Evolutionary conservation across 2,113 vertebrate genomes (phyloP).

Genomic region (Vireo altiloquus): DNA sequence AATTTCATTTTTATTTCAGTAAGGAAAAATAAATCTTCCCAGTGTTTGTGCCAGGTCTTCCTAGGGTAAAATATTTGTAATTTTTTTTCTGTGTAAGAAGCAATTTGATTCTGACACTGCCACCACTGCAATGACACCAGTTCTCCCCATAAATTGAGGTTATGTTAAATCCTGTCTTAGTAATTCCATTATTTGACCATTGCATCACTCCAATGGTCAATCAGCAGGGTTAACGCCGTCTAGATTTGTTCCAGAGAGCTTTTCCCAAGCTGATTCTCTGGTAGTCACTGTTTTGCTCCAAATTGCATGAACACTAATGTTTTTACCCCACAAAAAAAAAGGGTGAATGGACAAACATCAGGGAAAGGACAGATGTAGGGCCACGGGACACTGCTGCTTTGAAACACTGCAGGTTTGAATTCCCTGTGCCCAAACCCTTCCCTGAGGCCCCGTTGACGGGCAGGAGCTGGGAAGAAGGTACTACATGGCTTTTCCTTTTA

Average conservation of each 20-base stretch:
- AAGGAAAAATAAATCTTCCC: neutral
- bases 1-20: neutral
- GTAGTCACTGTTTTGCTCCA: neutral
- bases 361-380: neutral
- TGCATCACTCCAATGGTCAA: neutral
- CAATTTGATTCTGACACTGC: neutral
- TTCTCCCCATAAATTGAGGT: neutral
- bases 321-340: too few species aligned
- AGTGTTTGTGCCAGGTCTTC: neutral
- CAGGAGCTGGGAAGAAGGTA: neutral
- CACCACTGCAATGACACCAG: neutral
- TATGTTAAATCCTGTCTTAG: neutral
- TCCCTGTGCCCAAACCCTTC: neutral
- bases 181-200: neutral
- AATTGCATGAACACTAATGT: neutral
- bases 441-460: neutral
- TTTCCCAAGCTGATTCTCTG: neutral
- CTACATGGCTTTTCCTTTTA: accelerated
- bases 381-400: neutral
- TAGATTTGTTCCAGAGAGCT: neutral
- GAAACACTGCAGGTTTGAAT: neutral
- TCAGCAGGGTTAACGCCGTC: too few species aligned
- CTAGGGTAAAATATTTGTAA: neutral
- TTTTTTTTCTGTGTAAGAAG: neutral
- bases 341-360: neutral